phyloP scores from a whole-genome alignment of 2,797 vertebrate species.

The Gila robusta region DNA sequence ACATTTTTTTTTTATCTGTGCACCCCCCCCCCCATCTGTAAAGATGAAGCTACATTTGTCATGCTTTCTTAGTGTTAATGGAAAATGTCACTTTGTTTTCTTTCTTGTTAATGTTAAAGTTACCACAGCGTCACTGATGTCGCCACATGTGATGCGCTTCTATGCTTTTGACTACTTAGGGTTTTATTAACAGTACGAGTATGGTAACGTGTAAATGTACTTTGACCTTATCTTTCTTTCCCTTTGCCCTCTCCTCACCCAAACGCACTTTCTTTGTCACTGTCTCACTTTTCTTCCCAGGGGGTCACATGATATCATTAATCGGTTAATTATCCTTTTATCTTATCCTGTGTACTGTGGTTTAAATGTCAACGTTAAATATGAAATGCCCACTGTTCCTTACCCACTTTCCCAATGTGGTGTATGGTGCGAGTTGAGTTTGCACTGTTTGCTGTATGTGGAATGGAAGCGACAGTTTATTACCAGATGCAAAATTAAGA shows the following conservation, averaged over 20 bases:
- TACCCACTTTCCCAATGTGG: conserved; percentile 39
- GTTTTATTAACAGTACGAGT: background rate
- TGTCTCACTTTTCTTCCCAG: conserved; percentile 32
- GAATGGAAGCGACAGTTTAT: conserved; percentile 29
- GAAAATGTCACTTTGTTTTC: conserved; percentile 12
- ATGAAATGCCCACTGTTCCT: conserved; percentile 52
- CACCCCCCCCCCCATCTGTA: background rate
- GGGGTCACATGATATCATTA: conserved; percentile 53
- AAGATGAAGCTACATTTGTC: conserved; percentile 36
- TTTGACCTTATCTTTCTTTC: conserved; percentile 24
- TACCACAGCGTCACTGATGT: background rate
- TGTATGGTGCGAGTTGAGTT: conserved; percentile 50
- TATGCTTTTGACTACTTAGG: background rate
- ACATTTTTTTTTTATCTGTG: background rate
- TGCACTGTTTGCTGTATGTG: conserved; percentile 62
- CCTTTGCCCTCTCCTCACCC: conserved; percentile 5
- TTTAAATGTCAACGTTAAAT: conserved; percentile 50
- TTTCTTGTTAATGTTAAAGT: conserved; percentile 21
- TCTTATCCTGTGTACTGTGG: conserved; percentile 49
- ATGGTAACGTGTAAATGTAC: conserved; percentile 26
- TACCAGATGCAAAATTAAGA: conserved; percentile 2
- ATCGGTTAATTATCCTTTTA: conserved; percentile 29
- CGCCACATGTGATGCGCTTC: background rate
- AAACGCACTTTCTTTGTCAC: conserved; percentile 1
- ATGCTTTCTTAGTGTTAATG: conserved; percentile 20